Evolutionary conservation across 2,888 invertebrate species (phyloP), one percentile per base, ranked within the genome.

Genomic region (Acanthococcus lagerstroemiae): DNA sequence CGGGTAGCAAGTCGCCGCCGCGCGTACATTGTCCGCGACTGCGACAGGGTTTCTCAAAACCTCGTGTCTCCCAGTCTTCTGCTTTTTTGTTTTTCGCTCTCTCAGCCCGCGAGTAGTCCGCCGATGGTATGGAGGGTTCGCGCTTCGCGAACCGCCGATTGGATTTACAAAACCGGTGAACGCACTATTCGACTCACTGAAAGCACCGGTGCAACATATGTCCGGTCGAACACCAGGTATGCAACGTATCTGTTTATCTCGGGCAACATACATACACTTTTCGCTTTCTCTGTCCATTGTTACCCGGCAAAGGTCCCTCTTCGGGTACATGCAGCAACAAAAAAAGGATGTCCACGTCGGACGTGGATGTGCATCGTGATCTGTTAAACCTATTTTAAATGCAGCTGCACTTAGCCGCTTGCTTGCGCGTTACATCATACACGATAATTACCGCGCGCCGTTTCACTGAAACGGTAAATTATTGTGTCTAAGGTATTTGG

Each of bases 311-410:
- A 44, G 17, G 44, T 37, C 21, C 27, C 55, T 4, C 5, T 17
- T 27, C 15, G 54, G 37, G n/a, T n/a, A n/a, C 3, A 37, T 37
- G 37, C 37, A 37, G 37, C n/a, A n/a, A 37, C 37, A 37, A 37
- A 37, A 19, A 60, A 27, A 60, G 60, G 50, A 60, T 60, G 60
- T 60, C 60, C 60, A 60, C 60, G 60, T 50, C 50, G 48, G 44
- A 57, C 44, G 57, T 22, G 25, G 24, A 45, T 57, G n/a, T 21
- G 22, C 12, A 52, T 21, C 52, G 52, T 52, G 52, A 52, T 52
- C 19, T 52, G 22, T 19, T 21, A 56, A 15, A 45, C 17, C 24
- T 52, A 52, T 22, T 45, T 50, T 50, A 26, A 27, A 50, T 60
- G 60, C 60, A 60, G 60, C 60, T 60, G 60, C 60, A 60, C 21